These are phyloP conservation scores for Sycophaga agraensis DNA, from an alignment of 1,140 invertebrate genomes.

Conservation along the genomic window DNA sequence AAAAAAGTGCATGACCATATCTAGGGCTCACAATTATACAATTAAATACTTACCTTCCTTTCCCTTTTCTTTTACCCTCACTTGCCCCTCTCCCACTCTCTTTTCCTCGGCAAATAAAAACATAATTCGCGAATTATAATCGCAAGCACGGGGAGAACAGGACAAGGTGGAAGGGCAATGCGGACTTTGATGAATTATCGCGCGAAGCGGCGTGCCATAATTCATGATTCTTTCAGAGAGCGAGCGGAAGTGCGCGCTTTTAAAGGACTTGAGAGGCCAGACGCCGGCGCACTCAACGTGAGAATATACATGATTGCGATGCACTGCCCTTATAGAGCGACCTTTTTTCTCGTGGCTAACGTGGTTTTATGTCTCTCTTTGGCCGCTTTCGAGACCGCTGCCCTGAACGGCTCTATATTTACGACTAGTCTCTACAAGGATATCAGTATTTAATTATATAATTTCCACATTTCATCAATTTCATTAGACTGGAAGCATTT, in stretches of 20 bases:
- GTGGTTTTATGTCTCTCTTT: no score
- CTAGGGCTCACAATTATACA: no score
- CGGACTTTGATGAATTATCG: slow-evolving; percentile 7
- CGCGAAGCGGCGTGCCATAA: background rate
- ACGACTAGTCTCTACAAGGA: no score
- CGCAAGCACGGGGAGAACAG: background rate
- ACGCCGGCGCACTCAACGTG: background rate
- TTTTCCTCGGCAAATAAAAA: background rate
- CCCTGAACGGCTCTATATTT: no score
- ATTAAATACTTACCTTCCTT: no score
- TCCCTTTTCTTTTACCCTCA: background rate
- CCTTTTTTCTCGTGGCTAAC: no score
- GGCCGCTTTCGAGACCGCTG: no score
- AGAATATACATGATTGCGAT: slow-evolving; percentile 8
- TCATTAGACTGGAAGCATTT: no score
- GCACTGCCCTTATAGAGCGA: background rate
- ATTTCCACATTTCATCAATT: no score
- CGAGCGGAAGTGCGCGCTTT: background rate
- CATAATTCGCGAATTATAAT: background rate
- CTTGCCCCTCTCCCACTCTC: background rate
- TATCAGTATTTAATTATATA: no score
- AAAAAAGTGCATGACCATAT: no score
- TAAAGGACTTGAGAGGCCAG: background rate
- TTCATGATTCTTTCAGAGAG: slow-evolving; percentile 14
- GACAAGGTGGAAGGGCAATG: background rate